These are phyloP conservation scores for Galagoides demidoff DNA, from an alignment of 2,797 vertebrate species.

Conservation along the genomic window DNA sequence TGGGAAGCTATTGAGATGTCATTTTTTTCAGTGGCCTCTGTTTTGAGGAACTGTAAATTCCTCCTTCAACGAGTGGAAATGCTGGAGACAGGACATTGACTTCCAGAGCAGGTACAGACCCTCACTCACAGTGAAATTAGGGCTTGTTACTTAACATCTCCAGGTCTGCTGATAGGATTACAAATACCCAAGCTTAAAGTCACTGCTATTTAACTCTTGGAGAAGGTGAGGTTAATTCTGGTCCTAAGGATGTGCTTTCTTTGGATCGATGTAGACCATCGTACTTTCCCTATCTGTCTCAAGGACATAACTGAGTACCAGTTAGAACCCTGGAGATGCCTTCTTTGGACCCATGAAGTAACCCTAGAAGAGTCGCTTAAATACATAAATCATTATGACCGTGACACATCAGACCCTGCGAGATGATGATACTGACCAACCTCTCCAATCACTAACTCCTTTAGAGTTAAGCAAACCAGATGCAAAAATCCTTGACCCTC, in stretches of 20 bases:
- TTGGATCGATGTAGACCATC: background rate
- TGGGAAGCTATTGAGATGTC: background rate
- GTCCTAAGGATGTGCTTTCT: background rate
- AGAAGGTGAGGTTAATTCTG: background rate
- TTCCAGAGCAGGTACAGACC: background rate
- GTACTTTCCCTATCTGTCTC: background rate
- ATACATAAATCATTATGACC: background rate
- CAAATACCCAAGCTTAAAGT: background rate
- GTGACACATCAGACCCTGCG: background rate
- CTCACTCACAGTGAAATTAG: background rate
- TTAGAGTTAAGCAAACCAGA: constrained; percentile 2
- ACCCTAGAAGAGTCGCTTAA: background rate
- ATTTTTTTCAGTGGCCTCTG: background rate
- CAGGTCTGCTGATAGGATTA: background rate
- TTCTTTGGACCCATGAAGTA: background rate
- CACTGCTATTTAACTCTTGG: background rate
- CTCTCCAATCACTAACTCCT: background rate
- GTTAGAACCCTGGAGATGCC: background rate
- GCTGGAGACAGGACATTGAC: background rate
- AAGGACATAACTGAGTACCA: background rate
- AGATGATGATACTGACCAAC: background rate
- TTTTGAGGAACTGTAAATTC: background rate
- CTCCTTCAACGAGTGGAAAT: background rate
- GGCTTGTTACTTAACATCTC: background rate
- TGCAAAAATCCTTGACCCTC: background rate